Base-by-base conservation (phyloP, 2,113 vertebrate genomes). In the Sylvilagus bachmani region DNA sequence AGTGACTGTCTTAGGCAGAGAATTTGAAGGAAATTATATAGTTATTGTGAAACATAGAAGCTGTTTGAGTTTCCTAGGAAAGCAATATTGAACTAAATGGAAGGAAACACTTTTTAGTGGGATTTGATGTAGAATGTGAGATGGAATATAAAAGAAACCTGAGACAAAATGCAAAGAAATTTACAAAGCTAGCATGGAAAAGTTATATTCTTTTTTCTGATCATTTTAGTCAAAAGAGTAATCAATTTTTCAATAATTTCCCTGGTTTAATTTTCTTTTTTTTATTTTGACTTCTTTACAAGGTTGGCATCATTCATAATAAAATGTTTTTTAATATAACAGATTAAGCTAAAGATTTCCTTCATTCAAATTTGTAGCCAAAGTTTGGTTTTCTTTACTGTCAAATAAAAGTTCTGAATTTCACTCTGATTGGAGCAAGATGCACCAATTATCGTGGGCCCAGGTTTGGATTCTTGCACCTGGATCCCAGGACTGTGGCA, bases 231-330 rank as follows among this genome's bases (percentile, higher is more conserved):
- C 90, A 66, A 38, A 77, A 51, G 24, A 29, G 4, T 58, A 92
- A 81, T 83, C 62, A 53, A 36, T 74, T 88, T 92, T 14, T 78
- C 53, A 66, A 38, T n/a, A 53, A 75, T 90, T 90, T 6, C 66
- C 19, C 12, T 58, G 22, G 13, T 21, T 91, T 74, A 49, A 6
- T 71, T 93, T 44, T 19, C 3, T 92, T 2, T 61, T n/a, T 36
- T 86, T 78, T 14, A 36, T 9, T 16, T 73, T 74, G 49, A 3
- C 10, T 92, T 89, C n/a, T 90, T 71, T 36, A 21, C 36, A 44
- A 58, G 44, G 17, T 51, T 87, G 71, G 31, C 14, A 70, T 90
- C 16, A 22, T 27, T 69, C n/a, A 36, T 16, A 38, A 25, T 9
- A 82, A 82, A 87, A 25, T 38, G 1, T 64, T 92, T 92, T 62